phyloP scores from a whole-genome alignment of 1,140 invertebrate species.

The Camponotus vicinus region DNA sequence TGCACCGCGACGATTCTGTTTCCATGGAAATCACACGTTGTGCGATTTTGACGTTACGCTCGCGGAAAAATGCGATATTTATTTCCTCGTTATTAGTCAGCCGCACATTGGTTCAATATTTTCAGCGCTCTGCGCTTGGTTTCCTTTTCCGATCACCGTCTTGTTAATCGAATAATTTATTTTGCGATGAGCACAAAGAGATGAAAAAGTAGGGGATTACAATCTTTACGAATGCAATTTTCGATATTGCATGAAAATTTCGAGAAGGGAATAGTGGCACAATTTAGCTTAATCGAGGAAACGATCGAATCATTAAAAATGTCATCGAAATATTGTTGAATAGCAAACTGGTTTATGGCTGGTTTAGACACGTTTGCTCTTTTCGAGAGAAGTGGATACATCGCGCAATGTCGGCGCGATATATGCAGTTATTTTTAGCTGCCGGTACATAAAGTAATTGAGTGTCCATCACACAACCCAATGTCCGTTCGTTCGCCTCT shows the following conservation, averaged over 20 bases:
- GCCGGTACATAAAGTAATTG: conserved; percentile 64
- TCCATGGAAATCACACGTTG: conserved; percentile 74
- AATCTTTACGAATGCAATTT: not conserved
- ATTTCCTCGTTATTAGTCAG: conserved; percentile 57
- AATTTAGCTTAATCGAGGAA: not conserved
- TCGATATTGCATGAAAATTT: not conserved
- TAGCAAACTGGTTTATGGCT: not conserved
- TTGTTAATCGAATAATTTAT: not conserved
- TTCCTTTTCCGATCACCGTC: not conserved
- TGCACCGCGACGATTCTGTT: conserved; percentile 61
- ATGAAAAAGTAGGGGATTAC: not conserved
- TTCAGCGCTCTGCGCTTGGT: not conserved
- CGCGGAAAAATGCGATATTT: conserved; percentile 51
- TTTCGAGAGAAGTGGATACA: conserved; percentile 51
- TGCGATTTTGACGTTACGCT: conserved; percentile 55
- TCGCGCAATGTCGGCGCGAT: conserved; percentile 53
- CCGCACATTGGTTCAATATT: conserved; percentile 35
- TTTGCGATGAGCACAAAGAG: not conserved
- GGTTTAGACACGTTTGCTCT: conserved; percentile 52
- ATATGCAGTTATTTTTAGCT: conserved; percentile 63
- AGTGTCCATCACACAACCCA: conserved; percentile 63
- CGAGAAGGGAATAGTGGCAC: not conserved
- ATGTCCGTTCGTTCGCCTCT: conserved; percentile 61
- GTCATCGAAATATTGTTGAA: conserved; percentile 25
- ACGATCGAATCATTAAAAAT: not conserved